phyloP scores from a whole-genome alignment of 2,797 vertebrate species.

The Rhinichthys osculus region DNA sequence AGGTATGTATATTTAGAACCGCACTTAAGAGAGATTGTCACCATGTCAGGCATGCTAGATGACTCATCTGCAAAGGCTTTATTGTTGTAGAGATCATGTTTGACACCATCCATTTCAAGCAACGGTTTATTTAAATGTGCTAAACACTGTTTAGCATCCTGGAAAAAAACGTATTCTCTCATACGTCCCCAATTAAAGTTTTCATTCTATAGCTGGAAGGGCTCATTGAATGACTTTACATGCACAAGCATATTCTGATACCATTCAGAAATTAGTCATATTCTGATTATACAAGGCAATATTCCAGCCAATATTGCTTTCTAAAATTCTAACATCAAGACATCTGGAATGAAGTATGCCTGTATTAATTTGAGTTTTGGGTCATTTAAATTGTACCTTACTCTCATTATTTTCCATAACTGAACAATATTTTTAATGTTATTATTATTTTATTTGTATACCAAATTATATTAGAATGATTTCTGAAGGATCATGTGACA shows the following conservation, averaged over 20 bases:
- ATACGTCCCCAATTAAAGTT: neutral
- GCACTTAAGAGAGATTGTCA: neutral
- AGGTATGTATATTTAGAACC: constrained; percentile 67
- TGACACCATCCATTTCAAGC: neutral
- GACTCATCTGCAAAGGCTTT: neutral
- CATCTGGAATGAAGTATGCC: neutral
- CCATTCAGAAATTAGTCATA: neutral
- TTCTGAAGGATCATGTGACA: neutral
- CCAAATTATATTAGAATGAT: neutral
- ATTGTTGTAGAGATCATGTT: constrained; percentile 11
- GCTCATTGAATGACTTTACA: neutral
- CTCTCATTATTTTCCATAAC: neutral
- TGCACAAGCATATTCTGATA: neutral
- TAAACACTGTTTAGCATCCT: neutral
- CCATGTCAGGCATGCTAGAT: constrained; percentile 25
- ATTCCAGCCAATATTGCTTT: neutral
- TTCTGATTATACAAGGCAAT: neutral
- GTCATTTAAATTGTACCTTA: neutral
- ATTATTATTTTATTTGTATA: too few species aligned
- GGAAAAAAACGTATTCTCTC: neutral
- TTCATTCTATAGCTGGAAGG: neutral
- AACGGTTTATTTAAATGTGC: neutral
- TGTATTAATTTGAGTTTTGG: neutral
- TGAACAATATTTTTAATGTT: too few species aligned
- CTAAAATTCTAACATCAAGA: neutral